These are phyloP conservation scores for Macaria notata DNA, from an alignment of 2,888 invertebrate species.

Conservation along the genomic window DNA sequence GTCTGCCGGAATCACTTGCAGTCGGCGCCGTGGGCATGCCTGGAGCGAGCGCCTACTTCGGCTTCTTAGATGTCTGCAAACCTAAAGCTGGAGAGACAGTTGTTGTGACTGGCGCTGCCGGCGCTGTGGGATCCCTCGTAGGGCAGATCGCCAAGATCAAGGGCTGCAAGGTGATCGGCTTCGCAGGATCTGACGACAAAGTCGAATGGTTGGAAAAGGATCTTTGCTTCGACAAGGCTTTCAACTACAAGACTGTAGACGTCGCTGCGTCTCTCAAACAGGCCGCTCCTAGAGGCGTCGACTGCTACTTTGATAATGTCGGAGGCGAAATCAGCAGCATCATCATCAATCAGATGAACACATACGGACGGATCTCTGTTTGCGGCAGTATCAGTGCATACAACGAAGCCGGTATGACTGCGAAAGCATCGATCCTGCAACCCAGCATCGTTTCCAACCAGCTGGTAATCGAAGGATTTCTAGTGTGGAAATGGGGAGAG, in stretches of 20 bases:
- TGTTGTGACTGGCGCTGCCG: constrained; percentile 87
- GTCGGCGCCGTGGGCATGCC: constrained; percentile 86
- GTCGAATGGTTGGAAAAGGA: constrained; percentile 85
- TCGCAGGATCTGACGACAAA: constrained; percentile 87
- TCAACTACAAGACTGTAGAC: constrained; percentile 87
- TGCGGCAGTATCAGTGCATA: constrained; percentile 85
- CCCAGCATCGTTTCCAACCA: constrained; percentile 36
- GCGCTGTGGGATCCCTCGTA: constrained; percentile 88
- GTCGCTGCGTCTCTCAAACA: constrained; percentile 79
- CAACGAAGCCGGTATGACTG: constrained; percentile 44
- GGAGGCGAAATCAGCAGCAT: constrained; percentile 84
- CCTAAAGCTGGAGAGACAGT: constrained; percentile 87
- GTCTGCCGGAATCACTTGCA: constrained; percentile 75
- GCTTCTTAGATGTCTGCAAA: constrained; percentile 85
- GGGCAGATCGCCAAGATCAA: constrained; percentile 90
- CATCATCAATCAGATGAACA: constrained; percentile 83
- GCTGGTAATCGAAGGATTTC: constrained; percentile 84
- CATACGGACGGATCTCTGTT: constrained; percentile 79
- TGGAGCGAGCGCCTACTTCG: constrained; percentile 88
- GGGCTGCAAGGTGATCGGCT: constrained; percentile 84
- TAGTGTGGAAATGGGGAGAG: constrained; percentile 68
- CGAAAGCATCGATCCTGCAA: constrained; percentile 9
- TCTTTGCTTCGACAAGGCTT: constrained; percentile 86
- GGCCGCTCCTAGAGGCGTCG: constrained; percentile 66
- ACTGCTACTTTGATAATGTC: constrained; percentile 90